Evolutionary conservation across 2,888 invertebrate species (phyloP).

Genomic region (Neoascia interrupta): DNA sequence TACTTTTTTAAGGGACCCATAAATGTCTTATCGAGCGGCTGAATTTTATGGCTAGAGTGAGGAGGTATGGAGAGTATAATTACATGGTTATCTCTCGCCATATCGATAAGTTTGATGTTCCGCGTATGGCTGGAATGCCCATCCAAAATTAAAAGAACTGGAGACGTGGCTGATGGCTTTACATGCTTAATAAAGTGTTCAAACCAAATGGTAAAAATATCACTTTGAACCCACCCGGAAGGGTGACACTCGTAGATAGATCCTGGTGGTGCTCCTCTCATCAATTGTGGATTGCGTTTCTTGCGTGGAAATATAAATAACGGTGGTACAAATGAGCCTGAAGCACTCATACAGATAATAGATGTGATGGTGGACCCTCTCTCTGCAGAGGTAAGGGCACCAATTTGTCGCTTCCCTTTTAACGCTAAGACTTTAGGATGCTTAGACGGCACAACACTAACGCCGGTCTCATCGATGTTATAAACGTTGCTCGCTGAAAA

Average conservation of each 20-base stretch:
- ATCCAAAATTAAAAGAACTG: not conserved
- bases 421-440: not conserved
- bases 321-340: not conserved
- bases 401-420: constrained; percentile 3
- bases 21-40: constrained; percentile 53
- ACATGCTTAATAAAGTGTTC: constrained; percentile 2
- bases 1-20: constrained; percentile 55
- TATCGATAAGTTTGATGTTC: not conserved
- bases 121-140: not conserved
- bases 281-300: not conserved
- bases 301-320: not conserved
- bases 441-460: not conserved
- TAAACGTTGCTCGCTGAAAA: not conserved
- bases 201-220: not conserved
- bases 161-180: not conserved
- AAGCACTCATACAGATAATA: not conserved
- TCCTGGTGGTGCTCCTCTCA: not conserved
- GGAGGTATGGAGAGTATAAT: constrained; percentile 46
- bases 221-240: not conserved
- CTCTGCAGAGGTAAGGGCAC: not conserved
- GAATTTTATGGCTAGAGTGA: too few relatives aligned
- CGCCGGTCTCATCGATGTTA: not conserved
- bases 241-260: constrained; percentile 4
- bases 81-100: constrained; percentile 41
- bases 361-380: not conserved